Conservation (phyloP, 2,113 vertebrate genomes). For the Indicator indicator region DNA sequence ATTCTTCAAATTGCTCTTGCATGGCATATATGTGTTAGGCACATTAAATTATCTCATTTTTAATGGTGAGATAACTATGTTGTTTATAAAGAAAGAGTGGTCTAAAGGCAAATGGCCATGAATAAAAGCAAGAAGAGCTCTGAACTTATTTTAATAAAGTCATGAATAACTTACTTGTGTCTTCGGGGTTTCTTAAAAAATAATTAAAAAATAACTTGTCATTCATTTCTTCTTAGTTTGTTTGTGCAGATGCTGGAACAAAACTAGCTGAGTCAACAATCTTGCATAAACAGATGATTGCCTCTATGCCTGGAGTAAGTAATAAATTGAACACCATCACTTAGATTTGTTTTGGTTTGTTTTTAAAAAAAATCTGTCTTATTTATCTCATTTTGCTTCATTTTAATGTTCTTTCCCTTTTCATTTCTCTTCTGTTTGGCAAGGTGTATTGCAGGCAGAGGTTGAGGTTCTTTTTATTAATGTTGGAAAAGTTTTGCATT, state of each 20-base stretch:
- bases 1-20: neutral
- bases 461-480: neutral
- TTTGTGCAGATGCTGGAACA: conserved; percentile 96
- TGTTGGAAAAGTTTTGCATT: neutral
- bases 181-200: conserved; percentile 39
- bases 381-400: neutral
- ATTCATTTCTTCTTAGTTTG: conserved; percentile 86
- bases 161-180: conserved; percentile 43
- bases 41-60: neutral
- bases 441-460: neutral
- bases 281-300: conserved; percentile 97
- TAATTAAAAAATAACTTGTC: conserved; percentile 53
- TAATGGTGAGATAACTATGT: neutral
- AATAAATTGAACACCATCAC: neutral
- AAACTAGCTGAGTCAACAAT: conserved; percentile 96
- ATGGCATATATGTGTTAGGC: neutral
- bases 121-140: conserved; percentile 30
- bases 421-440: neutral
- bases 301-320: conserved; percentile 92
- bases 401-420: neutral
- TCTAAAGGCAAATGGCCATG: neutral
- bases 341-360: neutral
- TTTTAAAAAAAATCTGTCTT: neutral
- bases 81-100: conserved; percentile 4
- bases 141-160: conserved; percentile 43